Percentiles rank a stretch among this genome's conserved stretches.
phyloP scores from a whole-genome alignment of 2,113 vertebrate species.

The Laterallus jamaicensis region DNA sequence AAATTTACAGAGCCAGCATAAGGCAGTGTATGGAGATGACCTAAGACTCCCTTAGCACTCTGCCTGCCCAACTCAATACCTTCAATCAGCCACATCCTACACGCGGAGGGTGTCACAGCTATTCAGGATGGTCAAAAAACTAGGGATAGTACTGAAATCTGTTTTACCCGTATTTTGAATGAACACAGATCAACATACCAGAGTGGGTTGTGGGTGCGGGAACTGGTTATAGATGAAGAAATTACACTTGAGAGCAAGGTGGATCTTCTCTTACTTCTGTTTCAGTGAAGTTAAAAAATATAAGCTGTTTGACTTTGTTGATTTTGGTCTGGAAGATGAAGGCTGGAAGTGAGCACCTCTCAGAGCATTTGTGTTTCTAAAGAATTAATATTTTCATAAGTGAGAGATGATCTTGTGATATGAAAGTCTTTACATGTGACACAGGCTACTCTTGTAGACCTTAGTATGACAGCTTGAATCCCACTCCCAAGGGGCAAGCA shows the following conservation, averaged over 20 bases:
- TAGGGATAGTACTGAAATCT: background rate
- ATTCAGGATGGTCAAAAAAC: background rate
- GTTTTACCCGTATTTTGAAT: background rate
- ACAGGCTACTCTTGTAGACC: background rate
- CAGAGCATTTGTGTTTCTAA: background rate
- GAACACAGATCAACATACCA: background rate
- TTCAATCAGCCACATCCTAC: background rate
- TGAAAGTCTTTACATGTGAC: background rate
- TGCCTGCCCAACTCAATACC: background rate
- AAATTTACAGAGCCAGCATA: background rate
- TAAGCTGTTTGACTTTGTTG: background rate
- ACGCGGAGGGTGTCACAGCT: background rate
- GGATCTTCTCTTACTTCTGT: background rate
- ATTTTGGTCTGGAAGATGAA: background rate
- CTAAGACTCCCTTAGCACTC: background rate
- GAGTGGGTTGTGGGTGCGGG: background rate
- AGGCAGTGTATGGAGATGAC: background rate
- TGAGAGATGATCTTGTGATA: background rate
- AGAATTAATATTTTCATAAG: background rate
- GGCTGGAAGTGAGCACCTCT: background rate
- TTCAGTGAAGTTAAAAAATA: background rate
- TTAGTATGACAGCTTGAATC: background rate
- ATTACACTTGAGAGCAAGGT: background rate
- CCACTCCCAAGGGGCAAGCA: background rate
- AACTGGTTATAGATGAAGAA: background rate